Evolutionary conservation across 2,113 vertebrate genomes (phyloP).

Genomic region (Corvus moneduloides): DNA sequence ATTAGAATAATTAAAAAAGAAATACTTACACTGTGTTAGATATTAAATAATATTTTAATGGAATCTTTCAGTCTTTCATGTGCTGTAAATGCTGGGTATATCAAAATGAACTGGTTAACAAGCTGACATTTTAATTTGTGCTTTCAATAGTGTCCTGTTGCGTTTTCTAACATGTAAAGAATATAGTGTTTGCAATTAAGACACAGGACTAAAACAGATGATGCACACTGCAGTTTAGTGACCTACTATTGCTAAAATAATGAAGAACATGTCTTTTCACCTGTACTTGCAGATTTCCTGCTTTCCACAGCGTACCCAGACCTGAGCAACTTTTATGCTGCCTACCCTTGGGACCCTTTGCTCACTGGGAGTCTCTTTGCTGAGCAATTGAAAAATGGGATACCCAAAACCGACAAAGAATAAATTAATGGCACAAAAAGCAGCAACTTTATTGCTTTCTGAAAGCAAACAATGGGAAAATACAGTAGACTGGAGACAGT

Average conservation of each 20-base stretch:
- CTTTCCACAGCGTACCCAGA: not conserved
- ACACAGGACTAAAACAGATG: not conserved
- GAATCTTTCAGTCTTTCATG: not conserved
- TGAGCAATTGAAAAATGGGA: not conserved
- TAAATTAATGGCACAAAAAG: not conserved
- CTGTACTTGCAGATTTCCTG: not conserved
- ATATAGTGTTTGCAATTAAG: not conserved
- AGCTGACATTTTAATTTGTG: not conserved
- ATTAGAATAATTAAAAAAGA: not conserved
- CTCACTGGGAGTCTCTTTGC: not conserved
- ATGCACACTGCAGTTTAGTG: not conserved
- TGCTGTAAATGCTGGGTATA: not conserved
- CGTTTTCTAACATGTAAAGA: not conserved
- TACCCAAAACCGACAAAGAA: not conserved
- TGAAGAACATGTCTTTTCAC: not conserved
- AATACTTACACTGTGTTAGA: not conserved
- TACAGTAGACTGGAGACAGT: not conserved
- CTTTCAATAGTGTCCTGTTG: not conserved
- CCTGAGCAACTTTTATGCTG: not conserved
- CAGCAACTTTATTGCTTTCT: not conserved
- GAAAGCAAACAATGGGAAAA: not conserved
- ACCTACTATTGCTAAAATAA: not conserved
- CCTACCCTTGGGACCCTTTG: not conserved
- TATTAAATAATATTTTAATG: not conserved
- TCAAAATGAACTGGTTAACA: not conserved